These are phyloP conservation scores for Microplitis manilae DNA, from an alignment of 2,888 invertebrate species.

Conservation along the genomic window DNA sequence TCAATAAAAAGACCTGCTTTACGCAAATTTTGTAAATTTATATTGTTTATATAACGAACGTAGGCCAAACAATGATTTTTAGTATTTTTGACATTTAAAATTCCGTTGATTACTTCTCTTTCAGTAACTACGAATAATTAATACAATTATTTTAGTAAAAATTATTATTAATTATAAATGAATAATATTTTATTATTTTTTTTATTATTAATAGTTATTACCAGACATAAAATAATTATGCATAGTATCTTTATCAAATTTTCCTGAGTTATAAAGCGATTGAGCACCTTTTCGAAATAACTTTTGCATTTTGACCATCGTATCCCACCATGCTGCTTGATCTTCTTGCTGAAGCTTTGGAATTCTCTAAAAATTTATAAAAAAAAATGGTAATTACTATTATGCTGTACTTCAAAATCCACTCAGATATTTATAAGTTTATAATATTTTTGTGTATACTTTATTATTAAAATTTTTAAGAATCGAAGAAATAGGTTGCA, in stretches of 20 bases:
- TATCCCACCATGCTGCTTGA: conserved; percentile 98
- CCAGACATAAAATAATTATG: conserved; percentile 99
- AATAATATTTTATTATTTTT: conserved; percentile 15
- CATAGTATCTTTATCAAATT: conserved; percentile 92
- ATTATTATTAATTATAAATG: conserved; percentile 45
- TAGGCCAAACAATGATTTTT: conserved; percentile 97
- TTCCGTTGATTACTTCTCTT: conserved; percentile 96
- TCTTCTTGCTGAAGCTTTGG: conserved; percentile 97
- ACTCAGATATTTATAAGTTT: background rate
- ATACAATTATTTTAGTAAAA: conserved; percentile 19
- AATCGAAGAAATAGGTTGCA: conserved; percentile 98
- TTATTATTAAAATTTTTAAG: conserved; percentile 98
- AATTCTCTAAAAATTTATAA: conserved; percentile 78
- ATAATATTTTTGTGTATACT: conserved; percentile 72
- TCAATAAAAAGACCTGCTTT: conserved; percentile 97
- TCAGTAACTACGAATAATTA: conserved; percentile 86
- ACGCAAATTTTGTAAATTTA: conserved; percentile 94
- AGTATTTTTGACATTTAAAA: conserved; percentile 93
- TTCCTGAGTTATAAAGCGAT: conserved; percentile 86
- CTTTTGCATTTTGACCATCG: conserved; percentile 94
- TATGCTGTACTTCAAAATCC: conserved; percentile 1
- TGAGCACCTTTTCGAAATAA: conserved; percentile 92
- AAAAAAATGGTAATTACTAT: conserved; percentile 24
- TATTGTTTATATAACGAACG: conserved; percentile 95
- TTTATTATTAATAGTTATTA: conserved; percentile 29